phyloP scores from a whole-genome alignment of 1,140 invertebrate genomes.

The Metaphire vulgaris region DNA sequence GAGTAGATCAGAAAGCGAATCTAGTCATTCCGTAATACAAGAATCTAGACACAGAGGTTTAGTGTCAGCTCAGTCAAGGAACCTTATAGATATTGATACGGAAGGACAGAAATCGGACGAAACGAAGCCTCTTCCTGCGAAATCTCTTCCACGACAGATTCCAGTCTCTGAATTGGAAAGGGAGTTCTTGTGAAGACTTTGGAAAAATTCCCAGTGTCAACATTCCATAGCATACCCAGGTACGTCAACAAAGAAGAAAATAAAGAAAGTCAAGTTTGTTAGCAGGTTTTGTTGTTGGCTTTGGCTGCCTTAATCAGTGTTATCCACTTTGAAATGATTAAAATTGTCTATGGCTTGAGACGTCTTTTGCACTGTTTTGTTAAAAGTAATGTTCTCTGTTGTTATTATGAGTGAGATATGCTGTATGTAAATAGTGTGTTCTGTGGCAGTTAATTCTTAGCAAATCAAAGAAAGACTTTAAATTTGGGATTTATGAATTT shows the following conservation, averaged over 20 bases:
- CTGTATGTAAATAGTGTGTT: too few relatives aligned
- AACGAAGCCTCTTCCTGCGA: conserved; percentile 59
- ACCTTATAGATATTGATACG: conserved; percentile 60
- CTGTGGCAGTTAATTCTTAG: too few relatives aligned
- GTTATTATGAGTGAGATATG: too few relatives aligned
- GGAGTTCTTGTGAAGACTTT: background rate
- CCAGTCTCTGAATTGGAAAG: background rate
- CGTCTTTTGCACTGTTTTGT: background rate
- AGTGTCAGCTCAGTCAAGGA: background rate
- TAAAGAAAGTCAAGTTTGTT: background rate
- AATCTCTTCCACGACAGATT: background rate
- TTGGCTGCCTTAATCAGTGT: background rate
- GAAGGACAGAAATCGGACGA: conserved; percentile 62
- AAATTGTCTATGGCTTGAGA: background rate
- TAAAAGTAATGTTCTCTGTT: too few relatives aligned
- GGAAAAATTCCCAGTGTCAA: background rate
- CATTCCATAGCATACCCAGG: background rate
- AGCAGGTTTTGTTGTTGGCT: background rate
- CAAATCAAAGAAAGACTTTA: too few relatives aligned
- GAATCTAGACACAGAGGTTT: background rate
- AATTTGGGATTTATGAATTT: too few relatives aligned
- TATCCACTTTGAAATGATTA: background rate
- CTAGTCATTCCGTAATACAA: background rate
- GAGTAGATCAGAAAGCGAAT: background rate
- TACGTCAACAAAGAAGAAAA: too few relatives aligned